Base-by-base conservation (phyloP, 2,888 invertebrate species). In the Labia minor region DNA sequence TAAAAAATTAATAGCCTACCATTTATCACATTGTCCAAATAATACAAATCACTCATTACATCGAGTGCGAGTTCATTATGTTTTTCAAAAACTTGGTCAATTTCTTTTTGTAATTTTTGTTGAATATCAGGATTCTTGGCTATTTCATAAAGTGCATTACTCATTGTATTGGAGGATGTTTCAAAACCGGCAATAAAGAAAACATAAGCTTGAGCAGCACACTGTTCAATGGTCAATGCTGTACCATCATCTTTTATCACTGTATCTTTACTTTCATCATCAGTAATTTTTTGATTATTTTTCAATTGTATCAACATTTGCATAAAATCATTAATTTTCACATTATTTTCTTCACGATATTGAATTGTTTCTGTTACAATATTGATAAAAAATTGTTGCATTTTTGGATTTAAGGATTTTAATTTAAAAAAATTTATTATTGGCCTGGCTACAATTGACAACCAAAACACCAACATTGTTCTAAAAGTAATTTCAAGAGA, bases 1-100 rank as follows among this genome's bases (percentile, higher is more conserved):
- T 26, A 6, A 26, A 26, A 26, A 26, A 26, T 26, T 26, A 6
- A 16, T 33, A n/a, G 14, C 49, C 14, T 14, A 82, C 83, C 83
- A 69, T 81, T 80, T 4, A 83, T 72, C 11, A 71, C 73, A 68
- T 67, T 70, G 67, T 73, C 73, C 68, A 74, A 62, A 68, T 72
- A 73, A 16, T 69, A 68, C 72, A 74, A 70, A 16, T 71, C 70
- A 19, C 62, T 61, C n/a, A 73, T 37, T 1, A 70, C 37, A 14
- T 73, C 72, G 61, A 71, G 72, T n/a, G 69, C 71, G 14, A 73
- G 2, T 0, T 80, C 71, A 1, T 69, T 65, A 19, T 70, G 67
- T 14, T 68, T 63, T 16, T 19, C n/a, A 4, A 65, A 11, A 6
- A 20, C 67, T 64, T 18, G 11, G 4, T 61, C 20, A 20, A 67